Evolutionary conservation across 2,113 vertebrate species (phyloP).

Genomic region (Calyptommatus sinebrachiatus): DNA sequence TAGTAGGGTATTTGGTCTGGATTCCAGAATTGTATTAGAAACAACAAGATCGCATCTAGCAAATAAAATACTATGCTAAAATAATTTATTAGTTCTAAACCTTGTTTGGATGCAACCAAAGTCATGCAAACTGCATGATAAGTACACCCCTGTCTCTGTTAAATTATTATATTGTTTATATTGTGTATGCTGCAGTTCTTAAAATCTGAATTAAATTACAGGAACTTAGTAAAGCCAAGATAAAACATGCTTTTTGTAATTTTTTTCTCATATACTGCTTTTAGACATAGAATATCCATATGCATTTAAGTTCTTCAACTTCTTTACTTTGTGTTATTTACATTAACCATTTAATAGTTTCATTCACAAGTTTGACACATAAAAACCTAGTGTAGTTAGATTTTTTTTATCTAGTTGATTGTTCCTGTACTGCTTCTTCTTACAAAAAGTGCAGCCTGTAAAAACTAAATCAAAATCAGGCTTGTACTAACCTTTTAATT

Average conservation of each 20-base stretch:
- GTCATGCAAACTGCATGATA: neutral
- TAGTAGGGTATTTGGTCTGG: too few relatives aligned
- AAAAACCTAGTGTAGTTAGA: too few relatives aligned
- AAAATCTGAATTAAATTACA: neutral
- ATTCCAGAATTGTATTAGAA: too few relatives aligned
- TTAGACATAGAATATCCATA: too few relatives aligned
- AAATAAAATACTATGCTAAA: too few relatives aligned
- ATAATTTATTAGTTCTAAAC: too few relatives aligned
- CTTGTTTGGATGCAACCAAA: too few relatives aligned
- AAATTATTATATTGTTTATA: neutral
- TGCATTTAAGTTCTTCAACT: too few relatives aligned
- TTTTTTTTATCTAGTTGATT: neutral
- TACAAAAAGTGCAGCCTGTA: neutral
- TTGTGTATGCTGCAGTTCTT: neutral
- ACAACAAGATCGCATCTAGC: too few relatives aligned
- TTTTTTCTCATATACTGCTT: neutral
- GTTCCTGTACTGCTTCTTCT: neutral
- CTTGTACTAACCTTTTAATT: neutral
- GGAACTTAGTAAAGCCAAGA: neutral
- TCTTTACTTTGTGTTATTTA: too few relatives aligned
- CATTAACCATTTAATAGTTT: too few relatives aligned
- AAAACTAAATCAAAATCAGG: neutral
- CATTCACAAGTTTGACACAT: too few relatives aligned
- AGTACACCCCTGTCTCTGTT: neutral
- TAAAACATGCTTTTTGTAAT: neutral